Base-by-base conservation (phyloP, 2,113 vertebrate genomes). In the Phoenicopterus ruber region DNA sequence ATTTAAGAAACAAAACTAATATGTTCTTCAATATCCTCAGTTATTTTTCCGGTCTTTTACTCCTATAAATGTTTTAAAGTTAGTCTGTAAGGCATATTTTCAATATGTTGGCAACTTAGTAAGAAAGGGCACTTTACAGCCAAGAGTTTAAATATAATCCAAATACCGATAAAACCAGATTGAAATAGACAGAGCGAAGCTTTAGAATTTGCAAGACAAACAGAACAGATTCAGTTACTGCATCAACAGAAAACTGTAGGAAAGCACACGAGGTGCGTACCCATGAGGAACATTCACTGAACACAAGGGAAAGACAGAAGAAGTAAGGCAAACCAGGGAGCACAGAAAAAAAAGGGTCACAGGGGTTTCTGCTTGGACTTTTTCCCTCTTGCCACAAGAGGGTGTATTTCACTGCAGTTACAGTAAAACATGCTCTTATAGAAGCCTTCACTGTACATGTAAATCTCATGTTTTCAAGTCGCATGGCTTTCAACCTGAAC, bases 381-480 rank as follows among this genome's bases (percentile, higher is more conserved):
- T 55, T 57, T 67, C 54, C 72, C 82, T 96, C 34, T 90, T 54
- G 91, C 97, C 97, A 97, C 97, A 96, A 96, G 97, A 96, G 97
- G 97, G 97, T 86, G 93, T 66, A 78, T 93, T 91, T 82, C 72
- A 28, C 97, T 92, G 40, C 77, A 62, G 22, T 92, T 88, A 54
- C 59, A 72, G 61, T 4, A 67, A 55, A 61, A 47, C 54, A 26
- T 10, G 40, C 17, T 69, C 19, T 10, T 20, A 13, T 26, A 38
- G 36, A 52, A 80, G 50, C 80, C 50, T 57, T 25, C 29, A 3
- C 49, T 29, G 28, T 4, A 3, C 3, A 20, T 6, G 14, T 36
- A 34, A 34, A 77, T n/a, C 50, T 65, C 63, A 1, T 31, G 42
- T 58, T 83, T 66, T 47, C 36, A 31, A 63, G 47, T 17, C 5